A percentile compares a stretch with the other conserved stretches of the same genome.
Conservation (phyloP, 2,888 invertebrate genomes). For the Tridacna crocea region DNA sequence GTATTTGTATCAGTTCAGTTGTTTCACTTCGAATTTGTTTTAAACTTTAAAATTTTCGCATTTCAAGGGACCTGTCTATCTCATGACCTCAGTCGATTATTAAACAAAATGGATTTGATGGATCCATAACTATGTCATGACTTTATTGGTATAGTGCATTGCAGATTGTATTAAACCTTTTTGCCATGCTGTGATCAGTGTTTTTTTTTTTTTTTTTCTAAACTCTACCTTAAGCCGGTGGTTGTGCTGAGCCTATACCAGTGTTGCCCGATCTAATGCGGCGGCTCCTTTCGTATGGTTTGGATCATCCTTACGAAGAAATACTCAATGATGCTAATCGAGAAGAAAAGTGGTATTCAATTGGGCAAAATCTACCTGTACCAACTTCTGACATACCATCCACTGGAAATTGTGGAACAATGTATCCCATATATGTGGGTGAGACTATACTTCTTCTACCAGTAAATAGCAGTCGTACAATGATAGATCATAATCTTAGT, state of each 20-base stretch:
- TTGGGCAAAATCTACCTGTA: background rate
- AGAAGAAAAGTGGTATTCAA: constrained; percentile 7
- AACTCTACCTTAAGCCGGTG: background rate
- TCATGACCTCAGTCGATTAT: no score
- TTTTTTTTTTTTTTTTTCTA: background rate
- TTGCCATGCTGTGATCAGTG: background rate
- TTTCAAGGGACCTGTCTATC: no score
- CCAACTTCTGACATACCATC: background rate
- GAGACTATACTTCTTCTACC: background rate
- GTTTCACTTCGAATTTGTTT: no score
- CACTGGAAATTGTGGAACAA: constrained; percentile 5
- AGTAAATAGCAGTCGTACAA: background rate
- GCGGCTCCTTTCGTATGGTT: background rate
- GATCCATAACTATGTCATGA: background rate
- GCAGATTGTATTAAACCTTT: no score
- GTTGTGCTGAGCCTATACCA: background rate
- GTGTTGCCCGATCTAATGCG: background rate
- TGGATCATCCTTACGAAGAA: background rate
- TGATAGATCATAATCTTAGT: background rate
- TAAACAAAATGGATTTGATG: background rate
- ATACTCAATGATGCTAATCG: background rate
- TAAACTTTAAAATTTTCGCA: no score
- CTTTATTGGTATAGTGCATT: background rate
- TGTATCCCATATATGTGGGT: constrained; percentile 5
- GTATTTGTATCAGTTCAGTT: no score